Evolutionary conservation across 2,888 invertebrate genomes (phyloP).

Genomic region (Pachycephus smyrnensis): DNA sequence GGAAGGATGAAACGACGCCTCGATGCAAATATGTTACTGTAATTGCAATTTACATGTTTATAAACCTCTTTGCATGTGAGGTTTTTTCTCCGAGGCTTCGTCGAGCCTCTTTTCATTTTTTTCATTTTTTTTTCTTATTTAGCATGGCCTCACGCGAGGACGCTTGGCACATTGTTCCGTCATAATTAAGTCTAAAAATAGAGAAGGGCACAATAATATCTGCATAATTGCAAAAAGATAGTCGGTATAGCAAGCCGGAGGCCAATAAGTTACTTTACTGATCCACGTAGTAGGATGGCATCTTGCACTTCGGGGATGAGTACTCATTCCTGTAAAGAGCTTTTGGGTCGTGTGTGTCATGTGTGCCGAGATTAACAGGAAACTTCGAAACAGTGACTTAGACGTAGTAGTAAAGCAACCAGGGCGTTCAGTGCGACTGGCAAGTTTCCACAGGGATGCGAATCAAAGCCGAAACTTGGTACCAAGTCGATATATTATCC

Average conservation of each 20-base stretch:
- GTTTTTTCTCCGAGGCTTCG: conserved; percentile 28
- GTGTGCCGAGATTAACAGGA: neutral
- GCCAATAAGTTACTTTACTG: neutral
- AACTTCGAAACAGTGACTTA: neutral
- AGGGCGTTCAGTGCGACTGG: neutral
- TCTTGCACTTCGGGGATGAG: neutral
- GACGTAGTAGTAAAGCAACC: neutral
- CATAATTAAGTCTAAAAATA: conserved; percentile 43
- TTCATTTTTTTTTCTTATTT: neutral
- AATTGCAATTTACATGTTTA: conserved; percentile 26
- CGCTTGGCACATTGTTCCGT: conserved; percentile 12
- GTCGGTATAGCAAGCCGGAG: neutral
- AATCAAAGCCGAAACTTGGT: neutral
- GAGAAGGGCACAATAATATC: conserved; percentile 26
- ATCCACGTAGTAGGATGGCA: neutral
- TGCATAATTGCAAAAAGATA: conserved; percentile 13
- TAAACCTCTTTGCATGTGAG: conserved; percentile 11
- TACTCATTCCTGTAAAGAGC: neutral
- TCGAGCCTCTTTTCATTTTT: conserved; percentile 5
- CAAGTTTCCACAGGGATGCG: neutral
- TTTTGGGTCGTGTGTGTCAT: neutral
- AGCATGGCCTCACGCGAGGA: conserved; percentile 18
- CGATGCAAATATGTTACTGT: conserved; percentile 19
- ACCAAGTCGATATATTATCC: neutral
- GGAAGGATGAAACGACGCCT: conserved; percentile 12